These are phyloP conservation scores for Phalacrocorax carbo DNA, from an alignment of 2,113 vertebrate genomes.

Conservation along the genomic window DNA sequence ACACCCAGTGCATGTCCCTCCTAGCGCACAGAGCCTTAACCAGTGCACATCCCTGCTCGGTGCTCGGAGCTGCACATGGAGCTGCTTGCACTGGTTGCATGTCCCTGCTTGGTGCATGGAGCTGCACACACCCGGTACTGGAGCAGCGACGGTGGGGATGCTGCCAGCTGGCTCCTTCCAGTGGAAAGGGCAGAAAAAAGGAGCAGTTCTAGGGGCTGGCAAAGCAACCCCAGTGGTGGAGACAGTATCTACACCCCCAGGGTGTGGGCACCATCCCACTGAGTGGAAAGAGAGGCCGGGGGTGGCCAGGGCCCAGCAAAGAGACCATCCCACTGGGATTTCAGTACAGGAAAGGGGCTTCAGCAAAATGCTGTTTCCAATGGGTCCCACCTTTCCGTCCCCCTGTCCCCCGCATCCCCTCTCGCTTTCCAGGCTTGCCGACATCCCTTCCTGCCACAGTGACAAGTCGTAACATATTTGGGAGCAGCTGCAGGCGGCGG, in stretches of 20 bases:
- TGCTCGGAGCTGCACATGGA: neutral
- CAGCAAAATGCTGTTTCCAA: neutral
- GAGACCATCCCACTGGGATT: neutral
- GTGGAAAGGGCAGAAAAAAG: neutral
- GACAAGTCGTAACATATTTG: constrained; percentile 92
- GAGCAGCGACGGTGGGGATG: accelerated
- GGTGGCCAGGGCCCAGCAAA: neutral
- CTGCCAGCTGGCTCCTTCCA: neutral
- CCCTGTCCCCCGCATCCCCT: neutral
- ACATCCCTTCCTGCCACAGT: constrained; percentile 73
- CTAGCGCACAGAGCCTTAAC: no score
- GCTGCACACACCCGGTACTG: accelerated
- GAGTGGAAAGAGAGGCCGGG: no score
- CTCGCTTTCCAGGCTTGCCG: neutral
- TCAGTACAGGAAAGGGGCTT: neutral
- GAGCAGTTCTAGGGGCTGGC: neutral
- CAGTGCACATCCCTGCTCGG: no score
- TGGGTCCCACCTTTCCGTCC: accelerated
- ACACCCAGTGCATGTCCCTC: accelerated
- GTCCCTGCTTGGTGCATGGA: accelerated
- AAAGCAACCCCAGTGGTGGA: accelerated
- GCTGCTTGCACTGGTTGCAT: no score
- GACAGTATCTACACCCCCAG: no score
- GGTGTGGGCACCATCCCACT: accelerated
- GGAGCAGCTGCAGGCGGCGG: constrained; percentile 86